Percentiles rank a stretch among this genome's conserved stretches.
phyloP scores from a whole-genome alignment of 1,140 invertebrate genomes.

The Orchesella cincta region DNA sequence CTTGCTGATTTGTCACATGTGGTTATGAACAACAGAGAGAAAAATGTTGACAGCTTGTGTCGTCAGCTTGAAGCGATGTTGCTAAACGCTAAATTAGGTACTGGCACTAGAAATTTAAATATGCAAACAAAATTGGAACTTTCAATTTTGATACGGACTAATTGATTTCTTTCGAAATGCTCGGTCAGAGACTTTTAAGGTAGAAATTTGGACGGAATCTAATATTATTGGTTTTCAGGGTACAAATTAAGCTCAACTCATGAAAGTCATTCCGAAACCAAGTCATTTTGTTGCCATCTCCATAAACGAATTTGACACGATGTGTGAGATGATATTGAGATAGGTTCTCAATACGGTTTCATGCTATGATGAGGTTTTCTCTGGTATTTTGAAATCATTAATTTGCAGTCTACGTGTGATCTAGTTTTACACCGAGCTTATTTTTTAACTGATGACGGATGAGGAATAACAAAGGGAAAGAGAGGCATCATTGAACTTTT shows the following conservation, averaged over 20 bases:
- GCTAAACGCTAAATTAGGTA: not conserved
- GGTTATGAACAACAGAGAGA: not conserved
- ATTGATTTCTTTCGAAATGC: not conserved
- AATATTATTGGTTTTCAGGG: too few relatives aligned
- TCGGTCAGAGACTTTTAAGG: too few relatives aligned
- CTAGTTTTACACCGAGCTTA: not conserved
- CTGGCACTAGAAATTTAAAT: too few relatives aligned
- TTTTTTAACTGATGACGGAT: too few relatives aligned
- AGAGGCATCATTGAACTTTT: too few relatives aligned
- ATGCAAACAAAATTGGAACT: not conserved
- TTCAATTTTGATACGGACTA: constrained; percentile 24
- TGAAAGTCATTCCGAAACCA: not conserved
- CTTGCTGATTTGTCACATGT: constrained; percentile 15
- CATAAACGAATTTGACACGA: not conserved
- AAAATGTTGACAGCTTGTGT: too few relatives aligned
- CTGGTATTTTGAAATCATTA: not conserved
- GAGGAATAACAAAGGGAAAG: too few relatives aligned
- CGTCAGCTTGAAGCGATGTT: too few relatives aligned
- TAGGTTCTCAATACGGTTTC: not conserved
- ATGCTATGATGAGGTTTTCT: not conserved
- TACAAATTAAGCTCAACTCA: not conserved
- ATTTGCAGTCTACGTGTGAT: not conserved
- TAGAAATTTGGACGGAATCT: too few relatives aligned
- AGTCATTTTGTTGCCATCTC: not conserved
- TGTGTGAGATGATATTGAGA: not conserved